phyloP scores from a whole-genome alignment of 2,113 vertebrate species.

The Mobula hypostoma region DNA sequence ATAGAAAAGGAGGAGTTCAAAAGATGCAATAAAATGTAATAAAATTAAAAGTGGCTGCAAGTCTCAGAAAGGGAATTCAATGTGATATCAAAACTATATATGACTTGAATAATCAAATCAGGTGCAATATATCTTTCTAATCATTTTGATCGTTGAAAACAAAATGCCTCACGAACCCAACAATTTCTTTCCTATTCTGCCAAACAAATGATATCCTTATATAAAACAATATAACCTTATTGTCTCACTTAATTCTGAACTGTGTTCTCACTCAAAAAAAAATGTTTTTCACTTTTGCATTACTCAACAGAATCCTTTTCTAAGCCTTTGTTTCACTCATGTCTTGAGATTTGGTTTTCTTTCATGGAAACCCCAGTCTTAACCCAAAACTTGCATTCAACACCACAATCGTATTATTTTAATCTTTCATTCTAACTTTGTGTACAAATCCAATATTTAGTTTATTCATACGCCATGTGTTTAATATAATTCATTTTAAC shows the following conservation, averaged over 20 bases:
- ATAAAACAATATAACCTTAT: background rate
- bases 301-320: background rate
- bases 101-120: no score
- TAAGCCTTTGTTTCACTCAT: background rate
- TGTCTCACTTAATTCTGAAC: background rate
- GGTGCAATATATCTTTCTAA: background rate
- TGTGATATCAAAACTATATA: background rate
- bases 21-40: background rate
- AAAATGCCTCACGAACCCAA: background rate
- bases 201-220: background rate
- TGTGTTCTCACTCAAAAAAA: background rate
- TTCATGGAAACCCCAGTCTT: background rate
- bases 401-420: background rate
- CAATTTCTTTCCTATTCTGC: background rate
- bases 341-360: background rate
- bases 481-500: background rate
- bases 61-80: background rate
- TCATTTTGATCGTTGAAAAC: background rate
- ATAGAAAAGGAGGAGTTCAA: background rate
- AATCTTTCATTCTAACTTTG: background rate
- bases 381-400: background rate
- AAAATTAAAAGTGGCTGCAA: background rate
- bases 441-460: background rate
- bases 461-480: background rate
- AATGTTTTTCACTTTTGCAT: background rate